These are phyloP conservation scores for Apotomis turbidana DNA, from an alignment of 2,888 invertebrate genomes.

Conservation along the genomic window DNA sequence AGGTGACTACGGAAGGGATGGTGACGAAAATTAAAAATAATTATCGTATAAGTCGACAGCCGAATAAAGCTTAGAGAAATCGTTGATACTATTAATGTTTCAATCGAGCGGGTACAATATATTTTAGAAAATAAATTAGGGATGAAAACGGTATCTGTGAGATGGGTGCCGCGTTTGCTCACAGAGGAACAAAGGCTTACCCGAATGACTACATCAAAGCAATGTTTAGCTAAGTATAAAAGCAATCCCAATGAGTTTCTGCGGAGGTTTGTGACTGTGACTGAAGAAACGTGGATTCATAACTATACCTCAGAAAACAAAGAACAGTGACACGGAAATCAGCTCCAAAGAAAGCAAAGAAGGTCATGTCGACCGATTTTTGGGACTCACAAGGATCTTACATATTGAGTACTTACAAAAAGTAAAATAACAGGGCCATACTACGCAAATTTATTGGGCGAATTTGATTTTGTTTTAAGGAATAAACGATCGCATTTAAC, in stretches of 20 bases:
- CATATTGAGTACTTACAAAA: too few species aligned
- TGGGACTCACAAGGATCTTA: too few species aligned
- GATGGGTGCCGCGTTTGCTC: slow-evolving; percentile 53
- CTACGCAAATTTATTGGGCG: neutral
- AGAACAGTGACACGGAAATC: too few species aligned
- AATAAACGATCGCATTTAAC: too few species aligned
- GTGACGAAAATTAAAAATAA: too few species aligned
- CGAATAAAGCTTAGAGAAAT: too few species aligned
- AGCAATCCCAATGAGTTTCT: neutral
- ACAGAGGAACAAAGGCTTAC: slow-evolving; percentile 41
- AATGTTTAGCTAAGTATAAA: neutral
- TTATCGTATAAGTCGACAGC: too few species aligned
- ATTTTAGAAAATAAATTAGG: slow-evolving; percentile 34
- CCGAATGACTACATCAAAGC: neutral
- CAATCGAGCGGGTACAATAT: too few species aligned
- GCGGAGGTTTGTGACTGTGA: neutral
- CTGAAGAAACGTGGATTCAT: neutral
- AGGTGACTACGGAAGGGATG: too few species aligned
- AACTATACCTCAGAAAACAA: neutral
- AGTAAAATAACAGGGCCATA: too few species aligned
- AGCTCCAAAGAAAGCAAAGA: neutral
- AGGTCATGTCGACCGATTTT: too few species aligned
- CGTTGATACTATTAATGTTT: too few species aligned
- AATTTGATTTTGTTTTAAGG: neutral
- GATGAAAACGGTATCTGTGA: slow-evolving; percentile 49